Evolutionary conservation across 1,140 invertebrate genomes (phyloP).

Genomic region (Dreissena rostriformis): DNA sequence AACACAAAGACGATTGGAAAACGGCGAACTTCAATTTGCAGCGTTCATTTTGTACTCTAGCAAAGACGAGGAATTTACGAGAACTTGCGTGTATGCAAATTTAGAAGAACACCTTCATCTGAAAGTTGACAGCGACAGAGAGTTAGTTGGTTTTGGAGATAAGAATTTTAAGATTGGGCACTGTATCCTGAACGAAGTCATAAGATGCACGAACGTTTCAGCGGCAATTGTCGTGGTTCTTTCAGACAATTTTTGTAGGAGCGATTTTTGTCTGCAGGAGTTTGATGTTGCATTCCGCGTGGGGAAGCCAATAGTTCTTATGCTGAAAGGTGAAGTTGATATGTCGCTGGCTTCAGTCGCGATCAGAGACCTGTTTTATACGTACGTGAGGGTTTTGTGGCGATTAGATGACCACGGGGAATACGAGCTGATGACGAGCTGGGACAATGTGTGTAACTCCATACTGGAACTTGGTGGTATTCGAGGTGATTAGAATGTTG

Average conservation of each 20-base stretch:
- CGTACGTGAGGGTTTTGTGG: not conserved
- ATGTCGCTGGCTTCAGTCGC: not conserved
- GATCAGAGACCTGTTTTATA: not conserved
- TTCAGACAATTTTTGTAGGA: not conserved
- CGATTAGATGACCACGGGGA: not conserved
- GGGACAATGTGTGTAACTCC: constrained; percentile 3
- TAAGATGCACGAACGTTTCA: no score
- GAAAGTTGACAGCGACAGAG: no score
- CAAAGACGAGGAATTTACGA: no score
- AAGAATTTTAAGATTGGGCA: no score
- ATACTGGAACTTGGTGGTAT: not conserved
- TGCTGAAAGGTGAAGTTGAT: not conserved
- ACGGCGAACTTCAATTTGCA: no score
- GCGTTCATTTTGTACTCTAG: no score
- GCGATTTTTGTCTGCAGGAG: constrained; percentile 1
- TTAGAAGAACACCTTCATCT: no score
- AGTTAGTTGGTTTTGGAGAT: no score
- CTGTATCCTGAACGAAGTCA: no score
- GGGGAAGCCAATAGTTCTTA: not conserved
- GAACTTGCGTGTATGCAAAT: no score
- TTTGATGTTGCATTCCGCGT: not conserved
- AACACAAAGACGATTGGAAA: no score
- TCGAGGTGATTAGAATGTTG: no score
- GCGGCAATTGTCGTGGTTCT: not conserved
- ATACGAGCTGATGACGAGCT: not conserved